phyloP scores from a whole-genome alignment of 2,888 invertebrate genomes.

The Macrophya annulata region DNA sequence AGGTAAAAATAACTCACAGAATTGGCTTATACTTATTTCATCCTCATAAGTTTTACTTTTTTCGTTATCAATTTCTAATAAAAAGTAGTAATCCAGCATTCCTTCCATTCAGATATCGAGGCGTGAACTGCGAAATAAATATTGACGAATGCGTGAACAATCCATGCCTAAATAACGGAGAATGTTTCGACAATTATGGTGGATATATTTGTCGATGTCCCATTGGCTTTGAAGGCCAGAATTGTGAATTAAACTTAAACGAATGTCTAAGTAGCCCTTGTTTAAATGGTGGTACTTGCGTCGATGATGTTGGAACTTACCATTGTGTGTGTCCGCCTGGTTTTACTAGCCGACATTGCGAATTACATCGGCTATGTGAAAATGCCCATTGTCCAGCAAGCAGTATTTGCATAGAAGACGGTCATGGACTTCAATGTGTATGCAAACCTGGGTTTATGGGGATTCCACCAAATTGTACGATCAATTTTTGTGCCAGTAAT shows the following conservation, averaged over 20 bases:
- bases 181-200: conserved; percentile 92
- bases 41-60: neutral
- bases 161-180: conserved; percentile 88
- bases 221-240: conserved; percentile 89
- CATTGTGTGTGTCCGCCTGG: conserved; percentile 82
- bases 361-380: conserved; percentile 80
- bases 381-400: conserved; percentile 83
- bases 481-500: conserved; percentile 84
- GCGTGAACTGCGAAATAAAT: conserved; percentile 88
- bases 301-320: conserved; percentile 82
- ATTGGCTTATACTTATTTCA: neutral
- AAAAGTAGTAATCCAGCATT: neutral
- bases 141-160: conserved; percentile 89
- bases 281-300: conserved; percentile 83
- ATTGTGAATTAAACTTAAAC: conserved; percentile 85
- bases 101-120: conserved; percentile 83
- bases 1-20: neutral
- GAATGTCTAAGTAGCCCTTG: conserved; percentile 85
- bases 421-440: conserved; percentile 81
- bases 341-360: conserved; percentile 82
- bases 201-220: conserved; percentile 90
- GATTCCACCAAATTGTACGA: conserved; percentile 79
- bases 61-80: conserved; percentile 9
- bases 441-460: conserved; percentile 84
- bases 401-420: conserved; percentile 85